phyloP scores from a whole-genome alignment of 2,888 invertebrate species.

The Apomyelois bistriatella region DNA sequence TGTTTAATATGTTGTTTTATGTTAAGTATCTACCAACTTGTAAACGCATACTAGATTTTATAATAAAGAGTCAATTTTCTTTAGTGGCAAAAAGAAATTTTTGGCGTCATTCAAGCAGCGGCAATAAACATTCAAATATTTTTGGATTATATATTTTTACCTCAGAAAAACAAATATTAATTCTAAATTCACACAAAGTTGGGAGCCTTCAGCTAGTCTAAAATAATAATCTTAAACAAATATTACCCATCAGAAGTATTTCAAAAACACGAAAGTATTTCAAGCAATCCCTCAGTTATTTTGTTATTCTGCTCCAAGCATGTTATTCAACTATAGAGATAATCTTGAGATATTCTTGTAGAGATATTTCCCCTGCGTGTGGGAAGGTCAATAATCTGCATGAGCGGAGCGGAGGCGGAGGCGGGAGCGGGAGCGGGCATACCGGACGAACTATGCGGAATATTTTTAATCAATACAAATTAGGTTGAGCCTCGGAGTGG shows the following conservation, averaged over 20 bases:
- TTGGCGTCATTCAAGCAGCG: no score
- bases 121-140: no score
- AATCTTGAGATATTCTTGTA: slow-evolving; percentile 10
- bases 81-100: no score
- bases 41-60: no score
- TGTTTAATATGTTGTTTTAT: no score
- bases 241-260: neutral
- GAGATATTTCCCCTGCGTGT: slow-evolving; percentile 8
- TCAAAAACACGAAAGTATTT: neutral
- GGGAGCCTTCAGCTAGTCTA: no score
- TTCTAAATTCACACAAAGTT: no score
- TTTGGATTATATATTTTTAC: no score
- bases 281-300: slow-evolving; percentile 5
- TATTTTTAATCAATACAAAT: slow-evolving; percentile 81
- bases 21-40: no score
- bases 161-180: no score
- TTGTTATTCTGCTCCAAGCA: slow-evolving; percentile 3
- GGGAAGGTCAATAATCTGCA: slow-evolving; percentile 50
- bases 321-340: slow-evolving; percentile 8
- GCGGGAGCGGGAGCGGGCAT: slow-evolving; percentile 31
- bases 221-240: neutral
- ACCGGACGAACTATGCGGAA: slow-evolving; percentile 73
- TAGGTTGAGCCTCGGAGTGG: slow-evolving; percentile 60
- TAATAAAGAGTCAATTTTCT: no score
- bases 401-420: slow-evolving; percentile 27